Base-by-base conservation (phyloP, 2,888 invertebrate species). In the Drosophila kuntzei region DNA sequence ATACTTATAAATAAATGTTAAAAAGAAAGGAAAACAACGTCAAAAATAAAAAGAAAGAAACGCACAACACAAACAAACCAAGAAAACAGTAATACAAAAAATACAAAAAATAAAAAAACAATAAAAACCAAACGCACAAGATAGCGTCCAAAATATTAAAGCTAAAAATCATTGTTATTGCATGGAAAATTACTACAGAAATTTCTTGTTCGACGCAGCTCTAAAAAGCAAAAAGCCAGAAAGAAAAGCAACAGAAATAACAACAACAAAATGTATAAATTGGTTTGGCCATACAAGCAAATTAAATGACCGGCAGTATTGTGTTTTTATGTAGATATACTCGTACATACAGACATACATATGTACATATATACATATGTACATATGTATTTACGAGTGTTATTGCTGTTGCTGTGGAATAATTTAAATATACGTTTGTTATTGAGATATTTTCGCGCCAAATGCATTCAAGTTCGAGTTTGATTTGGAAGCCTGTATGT, bases 141-240 rank as follows among this genome's bases (percentile, higher is more conserved):
- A 69, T 69, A 78, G 54, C 65, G 36, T 27, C 32, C 49, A 69
- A 71, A 49, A 61, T 44, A 49, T 60, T 71, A 66, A 83, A 76
- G n/a, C 66, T 54, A 32, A 69, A 66, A 71, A 79, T 78, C 75
- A 74, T 79, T 84, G 79, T 81, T 86, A 77, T 83, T 84, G 84
- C 81, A 81, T 85, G 84, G 84, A 87, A 85, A 85, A 84, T 79
- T 86, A 84, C 87, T 79, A 79, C 55, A 76, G 55, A 83, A 75
- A 87, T 72, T 76, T 80, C 66, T 86, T 78, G 71, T 68, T 79
- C 57, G 44, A 36, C 59, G 67, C 29, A 54, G 60, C 55, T 34
- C 37, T 39, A 47, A 50, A 67, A 37, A 59, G 43, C 62, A 76
- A 60, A 63, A 71, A 43, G 29, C 20, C 36, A 65, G n/a, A n/a